A percentile compares a stretch with the other conserved stretches of the same genome.
phyloP scores from a whole-genome alignment of 2,888 invertebrate species.

The Trachelus tabidus region DNA sequence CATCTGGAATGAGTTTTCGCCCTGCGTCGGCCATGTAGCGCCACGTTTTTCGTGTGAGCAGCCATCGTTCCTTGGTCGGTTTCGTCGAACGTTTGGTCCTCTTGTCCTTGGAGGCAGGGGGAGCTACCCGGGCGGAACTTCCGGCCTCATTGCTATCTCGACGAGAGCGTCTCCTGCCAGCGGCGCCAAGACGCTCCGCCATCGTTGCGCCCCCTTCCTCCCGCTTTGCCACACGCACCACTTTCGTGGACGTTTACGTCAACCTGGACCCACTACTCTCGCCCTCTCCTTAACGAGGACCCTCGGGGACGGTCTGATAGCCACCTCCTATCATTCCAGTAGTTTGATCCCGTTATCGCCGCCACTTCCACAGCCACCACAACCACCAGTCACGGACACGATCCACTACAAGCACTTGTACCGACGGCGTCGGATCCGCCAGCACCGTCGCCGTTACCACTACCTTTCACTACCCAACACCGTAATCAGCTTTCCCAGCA shows the following conservation, averaged over 20 bases:
- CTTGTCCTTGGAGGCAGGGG: conserved; percentile 69
- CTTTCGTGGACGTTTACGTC: conserved; percentile 43
- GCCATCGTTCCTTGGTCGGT: conserved; percentile 82
- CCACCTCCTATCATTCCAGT: too few relatives aligned
- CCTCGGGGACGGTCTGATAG: too few relatives aligned
- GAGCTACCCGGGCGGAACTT: conserved; percentile 34
- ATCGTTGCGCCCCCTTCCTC: conserved; percentile 56
- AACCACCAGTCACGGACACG: background rate
- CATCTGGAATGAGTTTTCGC: conserved; percentile 86
- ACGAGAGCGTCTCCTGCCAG: conserved; percentile 54
- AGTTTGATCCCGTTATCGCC: too few relatives aligned
- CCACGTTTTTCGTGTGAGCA: conserved; percentile 90
- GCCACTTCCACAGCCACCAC: conserved; percentile 1
- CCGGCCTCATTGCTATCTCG: conserved; percentile 61
- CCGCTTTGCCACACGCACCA: conserved; percentile 62
- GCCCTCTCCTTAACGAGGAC: too few relatives aligned
- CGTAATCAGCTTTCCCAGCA: too few relatives aligned
- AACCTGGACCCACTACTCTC: too few relatives aligned
- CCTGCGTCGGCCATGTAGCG: conserved; percentile 94
- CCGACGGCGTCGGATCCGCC: too few relatives aligned
- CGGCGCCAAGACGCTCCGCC: conserved; percentile 58
- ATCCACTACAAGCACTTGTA: background rate
- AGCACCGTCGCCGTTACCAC: too few relatives aligned
- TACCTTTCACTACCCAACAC: too few relatives aligned
- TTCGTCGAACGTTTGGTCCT: conserved; percentile 71